Evolutionary conservation across 2,797 vertebrate species (phyloP).

Genomic region (Alca torda): DNA sequence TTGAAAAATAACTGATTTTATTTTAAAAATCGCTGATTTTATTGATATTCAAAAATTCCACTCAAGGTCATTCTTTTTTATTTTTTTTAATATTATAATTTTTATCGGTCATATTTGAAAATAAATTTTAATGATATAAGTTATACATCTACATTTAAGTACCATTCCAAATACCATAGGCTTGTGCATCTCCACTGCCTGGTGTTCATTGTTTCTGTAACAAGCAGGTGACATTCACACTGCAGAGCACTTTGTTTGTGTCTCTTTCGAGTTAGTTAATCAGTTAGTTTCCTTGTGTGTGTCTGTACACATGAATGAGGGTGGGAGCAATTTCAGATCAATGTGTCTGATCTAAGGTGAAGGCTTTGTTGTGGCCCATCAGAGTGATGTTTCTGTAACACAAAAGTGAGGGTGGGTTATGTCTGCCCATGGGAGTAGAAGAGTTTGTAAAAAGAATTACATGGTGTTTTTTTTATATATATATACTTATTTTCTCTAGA

Average conservation of each 20-base stretch:
- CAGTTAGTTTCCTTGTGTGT: not conserved
- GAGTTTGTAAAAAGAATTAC: not conserved
- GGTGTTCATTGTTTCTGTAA: not conserved
- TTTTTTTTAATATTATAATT: not conserved
- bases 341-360: not conserved
- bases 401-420: not conserved
- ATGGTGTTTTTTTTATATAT: not conserved
- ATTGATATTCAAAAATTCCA: not conserved
- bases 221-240: not conserved
- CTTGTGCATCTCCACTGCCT: fast-evolving
- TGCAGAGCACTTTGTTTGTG: not conserved
- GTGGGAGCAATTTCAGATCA: not conserved
- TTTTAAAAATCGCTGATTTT: not conserved
- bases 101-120: not conserved
- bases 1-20: not conserved
- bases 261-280: not conserved
- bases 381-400: not conserved
- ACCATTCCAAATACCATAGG: not conserved
- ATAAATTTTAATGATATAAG: not conserved
- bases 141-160: not conserved
- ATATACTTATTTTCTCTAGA: not conserved
- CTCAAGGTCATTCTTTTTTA: not conserved
- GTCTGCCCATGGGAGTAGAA: not conserved
- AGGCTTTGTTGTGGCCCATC: not conserved
- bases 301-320: not conserved